These are phyloP conservation scores for Lasioglossum figueresi DNA, from an alignment of 2,888 invertebrate genomes.

Conservation along the genomic window DNA sequence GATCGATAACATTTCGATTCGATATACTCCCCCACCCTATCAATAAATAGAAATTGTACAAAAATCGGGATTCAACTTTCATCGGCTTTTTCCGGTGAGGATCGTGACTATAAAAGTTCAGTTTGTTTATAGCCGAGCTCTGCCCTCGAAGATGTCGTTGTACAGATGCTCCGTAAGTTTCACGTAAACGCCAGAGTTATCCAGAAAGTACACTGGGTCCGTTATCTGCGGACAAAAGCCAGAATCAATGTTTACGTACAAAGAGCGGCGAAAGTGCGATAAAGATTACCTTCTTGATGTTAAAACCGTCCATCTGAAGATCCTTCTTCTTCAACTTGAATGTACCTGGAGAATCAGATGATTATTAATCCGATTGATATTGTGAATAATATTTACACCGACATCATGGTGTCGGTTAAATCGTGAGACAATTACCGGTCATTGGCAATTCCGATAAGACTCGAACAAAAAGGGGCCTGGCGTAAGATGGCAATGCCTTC, in stretches of 20 bases:
- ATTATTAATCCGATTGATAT: neutral
- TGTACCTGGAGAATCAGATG: slow-evolving; percentile 87
- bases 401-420: neutral
- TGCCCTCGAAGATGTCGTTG: slow-evolving; percentile 84
- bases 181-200: slow-evolving; percentile 86
- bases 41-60: slow-evolving; percentile 56
- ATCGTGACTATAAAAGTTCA: neutral
- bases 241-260: neutral
- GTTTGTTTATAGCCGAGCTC: slow-evolving; percentile 69
- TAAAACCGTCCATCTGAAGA: slow-evolving; percentile 93
- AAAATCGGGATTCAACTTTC: slow-evolving; percentile 25
- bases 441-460: slow-evolving; percentile 91
- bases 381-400: neutral
- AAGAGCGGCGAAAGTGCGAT: neutral
- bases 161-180: slow-evolving; percentile 87
- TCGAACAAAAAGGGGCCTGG: slow-evolving; percentile 94
- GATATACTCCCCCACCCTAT: slow-evolving; percentile 16
- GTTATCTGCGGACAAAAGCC: slow-evolving; percentile 83
- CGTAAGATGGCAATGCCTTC: slow-evolving; percentile 92
- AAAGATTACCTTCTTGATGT: slow-evolving; percentile 87
- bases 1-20: slow-evolving; percentile 8
- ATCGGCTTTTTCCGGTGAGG: neutral
- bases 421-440: slow-evolving; percentile 85
- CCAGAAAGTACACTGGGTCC: slow-evolving; percentile 91
- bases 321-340: slow-evolving; percentile 96